Conservation (phyloP, 2,888 invertebrate species). For the Melipona beecheii region DNA sequence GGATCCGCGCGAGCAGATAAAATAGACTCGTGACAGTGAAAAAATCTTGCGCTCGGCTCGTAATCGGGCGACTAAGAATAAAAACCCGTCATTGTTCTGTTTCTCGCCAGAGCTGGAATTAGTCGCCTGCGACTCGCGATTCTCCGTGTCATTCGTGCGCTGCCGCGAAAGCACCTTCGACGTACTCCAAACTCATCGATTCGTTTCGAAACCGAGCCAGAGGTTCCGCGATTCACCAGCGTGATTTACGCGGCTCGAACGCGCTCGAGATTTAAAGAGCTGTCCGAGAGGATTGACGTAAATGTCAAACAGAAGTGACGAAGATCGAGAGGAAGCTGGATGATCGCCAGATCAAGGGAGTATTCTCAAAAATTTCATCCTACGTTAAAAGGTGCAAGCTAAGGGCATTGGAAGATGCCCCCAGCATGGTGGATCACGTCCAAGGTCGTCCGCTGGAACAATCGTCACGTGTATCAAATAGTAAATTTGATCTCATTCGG, state of each 20-base stretch:
- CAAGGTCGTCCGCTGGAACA: constrained; percentile 20
- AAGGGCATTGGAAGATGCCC: constrained; percentile 11
- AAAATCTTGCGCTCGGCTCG: neutral
- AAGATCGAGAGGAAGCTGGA: constrained; percentile 30
- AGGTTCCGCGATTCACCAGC: neutral
- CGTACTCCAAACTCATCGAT: neutral
- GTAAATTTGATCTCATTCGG: neutral
- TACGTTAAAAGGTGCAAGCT: neutral
- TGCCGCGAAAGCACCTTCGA: neutral
- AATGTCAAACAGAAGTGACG: neutral
- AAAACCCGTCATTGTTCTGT: constrained; percentile 2
- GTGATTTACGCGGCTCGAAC: neutral
- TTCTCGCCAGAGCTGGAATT: neutral
- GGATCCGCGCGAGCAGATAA: neutral
- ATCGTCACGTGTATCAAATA: constrained; percentile 15
- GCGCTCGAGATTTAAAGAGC: neutral
- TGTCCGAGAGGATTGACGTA: neutral
- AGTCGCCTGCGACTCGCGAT: neutral
- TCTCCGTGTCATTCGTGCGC: neutral
- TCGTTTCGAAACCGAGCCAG: neutral
- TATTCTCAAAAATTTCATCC: neutral
- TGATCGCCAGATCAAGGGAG: constrained; percentile 21
- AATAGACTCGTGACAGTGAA: neutral
- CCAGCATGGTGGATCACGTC: constrained; percentile 22
- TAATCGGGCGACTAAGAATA: constrained; percentile 26